These are phyloP conservation scores for Lasiurus cinereus DNA, from an alignment of 2,113 vertebrate genomes.

Conservation along the genomic window DNA sequence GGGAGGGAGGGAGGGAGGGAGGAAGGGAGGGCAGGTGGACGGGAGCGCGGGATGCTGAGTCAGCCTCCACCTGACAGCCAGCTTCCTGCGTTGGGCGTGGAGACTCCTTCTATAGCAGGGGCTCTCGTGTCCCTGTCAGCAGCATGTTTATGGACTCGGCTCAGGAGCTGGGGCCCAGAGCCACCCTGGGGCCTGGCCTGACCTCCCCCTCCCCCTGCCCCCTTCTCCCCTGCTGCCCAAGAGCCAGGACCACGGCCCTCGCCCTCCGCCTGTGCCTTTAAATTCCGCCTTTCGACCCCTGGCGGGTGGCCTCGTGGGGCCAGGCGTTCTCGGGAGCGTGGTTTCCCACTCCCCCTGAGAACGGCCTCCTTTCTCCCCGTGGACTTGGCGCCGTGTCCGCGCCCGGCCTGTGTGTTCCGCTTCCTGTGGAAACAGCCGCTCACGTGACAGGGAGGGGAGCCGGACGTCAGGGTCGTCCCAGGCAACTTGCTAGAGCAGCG, in stretches of 20 bases:
- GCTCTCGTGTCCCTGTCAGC: conserved; percentile 13
- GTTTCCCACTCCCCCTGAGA: too few species aligned
- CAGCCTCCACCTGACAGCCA: conserved; percentile 76
- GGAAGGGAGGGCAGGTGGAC: conserved; percentile 45
- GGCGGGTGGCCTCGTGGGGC: conserved; percentile 4
- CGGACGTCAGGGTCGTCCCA: not conserved
- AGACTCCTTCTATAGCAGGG: conserved; percentile 66
- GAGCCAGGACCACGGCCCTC: not conserved
- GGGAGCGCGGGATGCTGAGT: conserved; percentile 79
- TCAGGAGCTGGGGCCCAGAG: not conserved
- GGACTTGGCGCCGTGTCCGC: conserved; percentile 25
- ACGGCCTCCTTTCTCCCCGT: too few species aligned
- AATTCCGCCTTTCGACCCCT: conserved; percentile 35
- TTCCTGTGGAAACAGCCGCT: conserved; percentile 35
- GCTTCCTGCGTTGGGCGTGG: conserved; percentile 77
- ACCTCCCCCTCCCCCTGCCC: not conserved
- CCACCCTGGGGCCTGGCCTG: not conserved
- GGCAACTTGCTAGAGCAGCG: not conserved
- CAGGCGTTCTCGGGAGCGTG: not conserved
- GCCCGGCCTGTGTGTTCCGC: not conserved
- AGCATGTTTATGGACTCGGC: conserved; percentile 72
- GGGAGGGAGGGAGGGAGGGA: not conserved
- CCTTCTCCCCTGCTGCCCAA: too few species aligned
- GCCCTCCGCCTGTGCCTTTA: conserved; percentile 68
- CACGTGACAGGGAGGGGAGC: not conserved